These are phyloP conservation scores for Bombycilla garrulus DNA, from an alignment of 2,113 vertebrate genomes.

Conservation along the genomic window DNA sequence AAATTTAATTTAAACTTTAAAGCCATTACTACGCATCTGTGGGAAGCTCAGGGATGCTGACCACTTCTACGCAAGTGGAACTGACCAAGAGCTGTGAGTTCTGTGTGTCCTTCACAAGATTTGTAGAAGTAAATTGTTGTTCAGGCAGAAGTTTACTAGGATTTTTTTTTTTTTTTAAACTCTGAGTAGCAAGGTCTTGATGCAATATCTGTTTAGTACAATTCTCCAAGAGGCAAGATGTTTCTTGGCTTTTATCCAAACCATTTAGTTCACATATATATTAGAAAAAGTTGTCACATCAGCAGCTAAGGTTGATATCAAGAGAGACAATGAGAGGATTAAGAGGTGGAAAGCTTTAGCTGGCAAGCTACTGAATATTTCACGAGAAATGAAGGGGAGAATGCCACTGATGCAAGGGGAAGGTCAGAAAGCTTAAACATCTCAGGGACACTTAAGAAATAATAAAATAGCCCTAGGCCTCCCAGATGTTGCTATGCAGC, in stretches of 20 bases:
- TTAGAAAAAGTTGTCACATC: constrained; percentile 53
- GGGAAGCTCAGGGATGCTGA: neutral
- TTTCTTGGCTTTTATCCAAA: constrained; percentile 53
- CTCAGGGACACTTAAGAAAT: neutral
- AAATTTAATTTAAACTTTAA: neutral
- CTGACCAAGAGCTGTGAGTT: neutral
- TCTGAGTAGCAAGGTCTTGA: constrained; percentile 5
- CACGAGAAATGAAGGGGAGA: neutral
- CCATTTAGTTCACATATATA: constrained; percentile 43
- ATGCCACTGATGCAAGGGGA: neutral
- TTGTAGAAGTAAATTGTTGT: neutral
- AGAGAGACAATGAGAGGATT: constrained; percentile 51
- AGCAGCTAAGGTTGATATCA: constrained; percentile 47
- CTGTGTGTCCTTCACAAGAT: neutral
- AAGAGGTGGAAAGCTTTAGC: constrained; percentile 33
- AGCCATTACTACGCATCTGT: neutral
- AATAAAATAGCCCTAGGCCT: neutral
- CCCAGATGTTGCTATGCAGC: neutral
- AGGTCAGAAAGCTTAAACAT: constrained; percentile 19
- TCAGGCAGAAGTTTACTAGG: neutral
- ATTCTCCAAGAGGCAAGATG: constrained; percentile 1
- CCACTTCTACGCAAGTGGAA: neutral
- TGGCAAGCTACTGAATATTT: constrained; percentile 47
- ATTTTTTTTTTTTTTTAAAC: neutral
- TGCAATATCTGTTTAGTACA: constrained; percentile 45